Evolutionary conservation across 2,888 invertebrate species (phyloP).

Genomic region (Rhodophaea formosa): DNA sequence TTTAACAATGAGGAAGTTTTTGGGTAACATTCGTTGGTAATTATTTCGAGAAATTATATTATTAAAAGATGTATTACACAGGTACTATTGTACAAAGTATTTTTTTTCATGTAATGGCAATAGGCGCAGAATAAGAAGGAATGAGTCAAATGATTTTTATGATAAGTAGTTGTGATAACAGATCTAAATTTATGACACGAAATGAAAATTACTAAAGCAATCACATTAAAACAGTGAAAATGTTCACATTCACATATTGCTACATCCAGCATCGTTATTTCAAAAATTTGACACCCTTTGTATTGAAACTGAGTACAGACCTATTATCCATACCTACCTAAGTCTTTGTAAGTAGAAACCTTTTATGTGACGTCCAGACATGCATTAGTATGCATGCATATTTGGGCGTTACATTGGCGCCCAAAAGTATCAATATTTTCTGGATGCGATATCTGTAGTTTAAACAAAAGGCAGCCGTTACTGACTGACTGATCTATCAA

Average conservation of each 20-base stretch:
- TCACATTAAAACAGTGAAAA: neutral
- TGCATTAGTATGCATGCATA: neutral
- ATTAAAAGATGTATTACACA: too few species aligned
- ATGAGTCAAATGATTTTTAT: neutral
- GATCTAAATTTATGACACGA: neutral
- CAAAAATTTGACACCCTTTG: neutral
- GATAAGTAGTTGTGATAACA: neutral
- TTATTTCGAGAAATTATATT: conserved; percentile 11
- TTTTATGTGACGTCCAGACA: too few species aligned
- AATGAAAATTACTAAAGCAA: neutral
- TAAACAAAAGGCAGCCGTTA: too few species aligned
- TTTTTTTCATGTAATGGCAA: too few species aligned
- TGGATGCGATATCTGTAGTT: too few species aligned
- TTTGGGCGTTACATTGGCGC: conserved; percentile 40
- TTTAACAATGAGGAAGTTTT: conserved; percentile 11
- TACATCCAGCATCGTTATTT: neutral
- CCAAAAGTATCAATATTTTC: neutral
- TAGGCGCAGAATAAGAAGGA: too few species aligned
- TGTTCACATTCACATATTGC: neutral
- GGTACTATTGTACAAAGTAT: too few species aligned
- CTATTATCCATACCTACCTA: too few species aligned
- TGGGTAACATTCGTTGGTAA: conserved; percentile 1
- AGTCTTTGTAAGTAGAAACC: too few species aligned
- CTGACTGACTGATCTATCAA: too few species aligned
- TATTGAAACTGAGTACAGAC: too few species aligned